Conservation (phyloP, 2,888 invertebrate species). For the Cylloceria caligata region DNA sequence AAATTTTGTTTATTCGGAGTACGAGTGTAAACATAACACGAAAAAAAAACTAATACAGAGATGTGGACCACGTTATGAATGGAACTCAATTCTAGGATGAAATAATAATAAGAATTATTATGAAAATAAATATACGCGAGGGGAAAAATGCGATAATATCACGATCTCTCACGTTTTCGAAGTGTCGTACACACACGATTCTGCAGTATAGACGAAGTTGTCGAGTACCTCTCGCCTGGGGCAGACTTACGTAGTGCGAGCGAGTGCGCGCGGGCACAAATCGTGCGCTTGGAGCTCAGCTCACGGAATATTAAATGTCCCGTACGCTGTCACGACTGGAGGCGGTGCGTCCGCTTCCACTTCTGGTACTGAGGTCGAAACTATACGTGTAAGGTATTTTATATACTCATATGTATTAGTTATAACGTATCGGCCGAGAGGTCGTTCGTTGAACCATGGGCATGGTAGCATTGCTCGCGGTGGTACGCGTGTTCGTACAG, state of each 20-base stretch:
- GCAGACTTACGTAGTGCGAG: conserved; percentile 48
- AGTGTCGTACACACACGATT: conserved; percentile 1
- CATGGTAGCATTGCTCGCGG: conserved; percentile 35
- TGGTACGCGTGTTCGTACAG: conserved; percentile 19
- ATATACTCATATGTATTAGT: conserved; percentile 24
- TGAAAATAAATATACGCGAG: conserved; percentile 19
- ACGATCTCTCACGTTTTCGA: conserved; percentile 14
- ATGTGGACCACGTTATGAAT: conserved; percentile 5
- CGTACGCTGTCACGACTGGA: conserved; percentile 65
- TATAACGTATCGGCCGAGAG: conserved; percentile 62
- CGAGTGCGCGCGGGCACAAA: conserved; percentile 46
- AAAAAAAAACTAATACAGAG: neutral
- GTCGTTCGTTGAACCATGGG: conserved; percentile 68
- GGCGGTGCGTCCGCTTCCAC: conserved; percentile 60
- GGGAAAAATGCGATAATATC: conserved; percentile 17
- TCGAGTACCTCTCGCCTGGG: conserved; percentile 25
- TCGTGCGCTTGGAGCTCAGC: conserved; percentile 64
- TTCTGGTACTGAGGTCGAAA: conserved; percentile 2
- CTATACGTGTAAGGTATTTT: conserved; percentile 48
- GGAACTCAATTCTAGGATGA: neutral
- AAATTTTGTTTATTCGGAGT: neutral
- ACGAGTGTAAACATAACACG: neutral
- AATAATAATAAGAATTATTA: conserved; percentile 34
- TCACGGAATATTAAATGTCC: conserved; percentile 69
- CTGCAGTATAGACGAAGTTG: neutral